Conservation (phyloP, 1,140 invertebrate genomes). For the Steinernema khuongi region DNA sequence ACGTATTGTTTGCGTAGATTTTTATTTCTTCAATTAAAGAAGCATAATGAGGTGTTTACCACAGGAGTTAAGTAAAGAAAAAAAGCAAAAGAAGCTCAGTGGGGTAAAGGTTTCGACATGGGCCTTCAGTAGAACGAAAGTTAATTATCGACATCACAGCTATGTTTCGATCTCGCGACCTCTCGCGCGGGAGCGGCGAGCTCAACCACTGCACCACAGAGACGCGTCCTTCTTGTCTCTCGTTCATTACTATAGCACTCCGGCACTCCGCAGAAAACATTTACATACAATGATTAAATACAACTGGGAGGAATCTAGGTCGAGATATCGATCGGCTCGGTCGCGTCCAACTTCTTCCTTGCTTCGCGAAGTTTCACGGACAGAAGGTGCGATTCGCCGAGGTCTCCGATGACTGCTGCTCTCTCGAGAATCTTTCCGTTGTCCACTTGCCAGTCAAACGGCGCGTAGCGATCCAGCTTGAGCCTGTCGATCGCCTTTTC, state of each 20-base stretch:
- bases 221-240: too few species aligned
- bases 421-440: slow-evolving; percentile 33
- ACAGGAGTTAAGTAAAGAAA: not conserved
- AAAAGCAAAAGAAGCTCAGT: not conserved
- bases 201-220: not conserved
- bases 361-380: slow-evolving; percentile 32
- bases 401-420: slow-evolving; percentile 38
- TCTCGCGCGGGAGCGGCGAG: not conserved
- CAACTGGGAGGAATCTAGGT: not conserved
- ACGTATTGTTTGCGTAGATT: not conserved
- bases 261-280: too few species aligned
- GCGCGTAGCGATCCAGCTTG: slow-evolving; percentile 30
- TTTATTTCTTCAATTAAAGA: not conserved
- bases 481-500: slow-evolving; percentile 26
- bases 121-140: slow-evolving; percentile 12
- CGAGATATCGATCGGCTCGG: not conserved
- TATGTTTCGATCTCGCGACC: not conserved
- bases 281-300: too few species aligned
- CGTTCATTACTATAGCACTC: not conserved
- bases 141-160: slow-evolving; percentile 10
- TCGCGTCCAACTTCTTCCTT: slow-evolving; percentile 15
- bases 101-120: not conserved
- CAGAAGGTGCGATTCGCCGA: slow-evolving; percentile 40
- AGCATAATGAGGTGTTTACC: not conserved
- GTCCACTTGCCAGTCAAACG: slow-evolving; percentile 42